Evolutionary conservation across 2,888 invertebrate species (phyloP).

Genomic region (Podotricha telesiphe): DNA sequence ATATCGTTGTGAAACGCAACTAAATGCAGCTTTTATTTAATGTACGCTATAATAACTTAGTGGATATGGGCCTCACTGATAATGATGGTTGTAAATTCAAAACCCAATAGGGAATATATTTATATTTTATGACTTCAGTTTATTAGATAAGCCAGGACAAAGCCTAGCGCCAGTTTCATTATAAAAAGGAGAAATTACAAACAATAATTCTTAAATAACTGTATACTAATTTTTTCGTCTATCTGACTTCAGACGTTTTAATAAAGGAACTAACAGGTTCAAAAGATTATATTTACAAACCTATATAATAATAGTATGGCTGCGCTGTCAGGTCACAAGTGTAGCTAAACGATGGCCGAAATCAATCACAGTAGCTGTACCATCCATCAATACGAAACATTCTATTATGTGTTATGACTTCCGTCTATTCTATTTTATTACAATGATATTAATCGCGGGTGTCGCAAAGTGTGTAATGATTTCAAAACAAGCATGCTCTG

Average conservation of each 20-base stretch:
- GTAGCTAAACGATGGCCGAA: constrained; percentile 41
- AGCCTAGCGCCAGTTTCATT: no score
- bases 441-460: constrained; percentile 32
- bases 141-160: no score
- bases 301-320: constrained; percentile 24
- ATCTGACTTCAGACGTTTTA: neutral
- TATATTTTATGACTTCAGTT: no score
- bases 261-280: neutral
- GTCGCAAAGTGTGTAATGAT: constrained; percentile 29
- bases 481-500: constrained; percentile 16
- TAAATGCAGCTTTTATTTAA: neutral
- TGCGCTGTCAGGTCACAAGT: constrained; percentile 46
- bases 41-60: neutral
- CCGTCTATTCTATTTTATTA: constrained; percentile 45
- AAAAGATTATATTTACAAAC: neutral
- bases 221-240: no score
- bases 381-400: constrained; percentile 52
- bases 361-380: constrained; percentile 57
- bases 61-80: neutral
- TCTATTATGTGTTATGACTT: constrained; percentile 50
- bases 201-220: no score
- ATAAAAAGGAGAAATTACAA: no score
- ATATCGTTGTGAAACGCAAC: neutral
- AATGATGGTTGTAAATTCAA: neutral
- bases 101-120: neutral